Evolutionary conservation across 2,797 vertebrate species (phyloP).

Genomic region (Numenius phaeopus): DNA sequence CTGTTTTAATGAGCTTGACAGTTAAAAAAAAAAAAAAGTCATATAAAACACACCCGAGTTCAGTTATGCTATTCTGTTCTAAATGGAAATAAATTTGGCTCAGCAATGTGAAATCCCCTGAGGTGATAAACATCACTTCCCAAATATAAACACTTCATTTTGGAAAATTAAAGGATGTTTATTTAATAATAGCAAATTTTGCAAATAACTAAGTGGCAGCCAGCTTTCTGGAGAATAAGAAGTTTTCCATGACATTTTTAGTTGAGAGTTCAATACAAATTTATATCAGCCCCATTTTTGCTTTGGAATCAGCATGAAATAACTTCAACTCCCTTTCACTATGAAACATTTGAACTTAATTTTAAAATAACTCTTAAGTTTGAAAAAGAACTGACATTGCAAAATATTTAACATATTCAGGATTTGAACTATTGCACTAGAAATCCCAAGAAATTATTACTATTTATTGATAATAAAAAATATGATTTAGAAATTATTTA

Average conservation of each 20-base stretch:
- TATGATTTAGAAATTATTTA: neutral
- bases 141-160: neutral
- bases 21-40: neutral
- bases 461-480: neutral
- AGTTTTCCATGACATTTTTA: neutral
- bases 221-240: neutral
- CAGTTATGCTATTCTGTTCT: neutral
- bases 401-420: conserved; percentile 26
- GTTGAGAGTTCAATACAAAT: neutral
- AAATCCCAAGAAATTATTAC: neutral
- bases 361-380: neutral
- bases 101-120: neutral
- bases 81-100: neutral
- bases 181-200: neutral
- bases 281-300: neutral
- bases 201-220: neutral
- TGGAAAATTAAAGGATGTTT: neutral
- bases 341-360: neutral
- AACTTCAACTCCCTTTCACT: neutral
- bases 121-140: neutral
- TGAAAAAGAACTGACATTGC: conserved; percentile 8
- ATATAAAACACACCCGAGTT: neutral
- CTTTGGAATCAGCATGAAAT: conserved; percentile 9
- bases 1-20: neutral
- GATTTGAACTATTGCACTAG: neutral